These are phyloP conservation scores for Trididemnum nubilum DNA, from an alignment of 23 tunicate species.

Conservation along the genomic window DNA sequence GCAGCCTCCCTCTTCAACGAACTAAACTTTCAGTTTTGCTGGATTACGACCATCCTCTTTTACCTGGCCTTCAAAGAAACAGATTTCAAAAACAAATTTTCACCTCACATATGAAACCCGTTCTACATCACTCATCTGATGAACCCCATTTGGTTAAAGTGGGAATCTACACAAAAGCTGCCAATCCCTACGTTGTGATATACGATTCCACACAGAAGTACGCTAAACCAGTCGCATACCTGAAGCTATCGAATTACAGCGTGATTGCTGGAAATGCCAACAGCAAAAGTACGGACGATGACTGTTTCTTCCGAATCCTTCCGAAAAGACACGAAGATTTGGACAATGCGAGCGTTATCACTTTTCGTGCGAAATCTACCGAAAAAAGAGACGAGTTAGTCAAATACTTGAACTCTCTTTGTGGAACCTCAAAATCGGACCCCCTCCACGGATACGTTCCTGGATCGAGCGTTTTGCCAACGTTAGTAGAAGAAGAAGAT, in stretches of 20 bases:
- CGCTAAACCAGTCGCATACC: slow-evolving; percentile 57
- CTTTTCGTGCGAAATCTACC: slow-evolving; percentile 34
- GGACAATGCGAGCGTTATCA: slow-evolving; percentile 47
- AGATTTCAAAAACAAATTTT: neutral
- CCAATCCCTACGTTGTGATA: slow-evolving; percentile 66
- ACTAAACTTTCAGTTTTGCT: slow-evolving; percentile 23
- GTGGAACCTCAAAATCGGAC: neutral
- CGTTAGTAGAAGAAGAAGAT: slow-evolving; percentile 41
- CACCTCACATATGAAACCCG: neutral
- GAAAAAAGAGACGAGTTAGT: slow-evolving; percentile 70
- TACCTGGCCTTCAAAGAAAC: neutral
- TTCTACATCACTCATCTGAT: neutral
- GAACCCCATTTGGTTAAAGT: slow-evolving; percentile 57
- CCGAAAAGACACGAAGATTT: slow-evolving; percentile 63
- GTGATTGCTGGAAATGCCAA: neutral
- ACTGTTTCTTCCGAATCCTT: slow-evolving; percentile 40
- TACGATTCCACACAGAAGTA: slow-evolving; percentile 69
- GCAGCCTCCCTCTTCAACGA: neutral
- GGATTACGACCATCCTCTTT: neutral
- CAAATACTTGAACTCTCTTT: slow-evolving; percentile 21
- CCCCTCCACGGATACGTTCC: slow-evolving; percentile 20
- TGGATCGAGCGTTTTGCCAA: slow-evolving; percentile 61
- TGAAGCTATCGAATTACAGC: slow-evolving; percentile 44
- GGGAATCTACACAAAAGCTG: slow-evolving; percentile 65
- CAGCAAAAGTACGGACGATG: slow-evolving; percentile 31